These are phyloP conservation scores for Amblyjoppa fuscipennis DNA, from an alignment of 2,888 invertebrate species.

Conservation along the genomic window DNA sequence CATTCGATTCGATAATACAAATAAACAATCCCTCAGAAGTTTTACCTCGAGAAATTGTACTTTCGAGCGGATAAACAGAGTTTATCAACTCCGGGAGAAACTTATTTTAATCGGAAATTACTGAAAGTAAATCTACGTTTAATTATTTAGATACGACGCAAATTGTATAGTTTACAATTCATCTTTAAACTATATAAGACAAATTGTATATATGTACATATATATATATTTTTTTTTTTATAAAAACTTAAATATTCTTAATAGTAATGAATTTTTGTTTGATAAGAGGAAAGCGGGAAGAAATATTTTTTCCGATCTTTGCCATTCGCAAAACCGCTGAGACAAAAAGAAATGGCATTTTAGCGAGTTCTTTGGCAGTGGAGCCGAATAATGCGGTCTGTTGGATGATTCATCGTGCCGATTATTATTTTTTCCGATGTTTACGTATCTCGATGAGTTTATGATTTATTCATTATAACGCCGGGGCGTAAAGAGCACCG, in stretches of 20 bases:
- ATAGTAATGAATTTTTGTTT: neutral
- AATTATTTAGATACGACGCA: neutral
- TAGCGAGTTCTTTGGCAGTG: neutral
- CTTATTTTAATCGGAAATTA: neutral
- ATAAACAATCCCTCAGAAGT: neutral
- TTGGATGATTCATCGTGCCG: neutral
- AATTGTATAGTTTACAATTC: too few relatives aligned
- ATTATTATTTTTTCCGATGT: neutral
- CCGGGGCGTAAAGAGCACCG: neutral
- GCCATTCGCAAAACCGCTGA: neutral
- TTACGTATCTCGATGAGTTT: constrained; percentile 36
- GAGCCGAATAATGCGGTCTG: neutral
- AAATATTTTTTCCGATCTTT: neutral
- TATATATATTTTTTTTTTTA: too few relatives aligned
- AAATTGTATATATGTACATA: too few relatives aligned
- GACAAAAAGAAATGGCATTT: neutral
- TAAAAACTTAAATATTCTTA: too few relatives aligned
- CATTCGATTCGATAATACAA: neutral
- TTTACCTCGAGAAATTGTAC: neutral
- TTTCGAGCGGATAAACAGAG: neutral
- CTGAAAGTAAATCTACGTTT: neutral
- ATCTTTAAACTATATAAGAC: too few relatives aligned
- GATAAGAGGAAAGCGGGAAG: neutral
- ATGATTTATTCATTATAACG: constrained; percentile 50
- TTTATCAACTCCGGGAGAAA: neutral